Base-by-base conservation (phyloP, 2,113 vertebrate species). In the Furnarius figulus region DNA sequence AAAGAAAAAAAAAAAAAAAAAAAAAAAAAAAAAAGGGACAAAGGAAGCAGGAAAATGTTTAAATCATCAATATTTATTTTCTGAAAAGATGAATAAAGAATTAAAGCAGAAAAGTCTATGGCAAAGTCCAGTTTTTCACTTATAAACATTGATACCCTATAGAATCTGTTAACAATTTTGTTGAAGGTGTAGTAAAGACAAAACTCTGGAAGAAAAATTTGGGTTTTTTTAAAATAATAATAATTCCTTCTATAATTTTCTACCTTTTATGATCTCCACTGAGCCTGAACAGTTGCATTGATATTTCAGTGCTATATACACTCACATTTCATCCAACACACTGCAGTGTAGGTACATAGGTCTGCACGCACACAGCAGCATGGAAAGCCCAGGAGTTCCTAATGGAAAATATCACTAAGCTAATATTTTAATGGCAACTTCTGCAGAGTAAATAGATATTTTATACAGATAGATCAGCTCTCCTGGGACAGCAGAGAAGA, bases 291-390 rank as follows among this genome's bases (percentile, higher is more conserved):
- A 50, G 27, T 59, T 5, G 1, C n/a, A 21, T 65, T 79, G 58
- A 10, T 56, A 20, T 52, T 75, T 78, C 37, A 35, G 33, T 10
- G 7, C 20, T 88, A 35, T 2, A 14, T 21, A 33, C 0, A 2
- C 11, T 58, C 63, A 27, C 4, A 4, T 35, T 85, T 75, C 31
- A 59, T 71, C 50, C 46, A 39, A 13, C 18, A 65, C 49, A 9
- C 52, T 37, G 30, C 30, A 56, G 27, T 8, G n/a, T 33, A 23
- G 33, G 49, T 39, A n/a, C 44, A 2, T 2, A 53, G 14, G 22
- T 80, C 42, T 49, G 17, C 17, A 56, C 0, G 0, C 40, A 71
- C n/a, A 28, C 0, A 0, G 30, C n/a, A 86, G 42, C 55, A 31
- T 5, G n/a, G 73, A 63, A 74, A 84, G 33, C 63, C 85, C 31